A percentile compares a stretch with the other conserved stretches of the same genome.
Evolutionary conservation across 2,888 invertebrate genomes (phyloP).

Genomic region (Philopedon plagiatum): DNA sequence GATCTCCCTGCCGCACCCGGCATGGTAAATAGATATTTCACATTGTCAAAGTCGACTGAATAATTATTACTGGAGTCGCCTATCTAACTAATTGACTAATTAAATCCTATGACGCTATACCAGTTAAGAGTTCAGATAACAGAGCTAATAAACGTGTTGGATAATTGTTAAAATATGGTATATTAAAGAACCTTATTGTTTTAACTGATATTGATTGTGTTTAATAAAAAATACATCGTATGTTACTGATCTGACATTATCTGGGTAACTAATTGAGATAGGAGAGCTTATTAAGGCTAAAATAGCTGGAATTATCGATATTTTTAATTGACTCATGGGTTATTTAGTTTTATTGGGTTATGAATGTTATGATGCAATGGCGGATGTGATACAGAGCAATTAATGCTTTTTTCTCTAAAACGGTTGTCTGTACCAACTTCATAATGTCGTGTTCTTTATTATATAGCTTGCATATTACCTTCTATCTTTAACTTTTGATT

Average conservation of each 20-base stretch:
- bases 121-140: conserved; percentile 7
- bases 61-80: no score
- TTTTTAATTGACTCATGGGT: conserved; percentile 28
- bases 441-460: no score
- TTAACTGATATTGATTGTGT: conserved; percentile 3
- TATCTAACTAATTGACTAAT: conserved; percentile 10
- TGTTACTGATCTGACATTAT: conserved; percentile 31
- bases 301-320: conserved; percentile 8
- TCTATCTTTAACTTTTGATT: no score
- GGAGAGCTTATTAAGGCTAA: not conserved
- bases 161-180: conserved; percentile 34
- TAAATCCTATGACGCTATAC: not conserved
- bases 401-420: no score
- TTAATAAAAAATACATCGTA: conserved; percentile 31
- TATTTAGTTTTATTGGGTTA: conserved; percentile 22
- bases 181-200: conserved; percentile 14
- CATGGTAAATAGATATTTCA: no score
- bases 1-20: no score
- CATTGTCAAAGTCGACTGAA: no score
- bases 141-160: conserved; percentile 13
- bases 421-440: no score
- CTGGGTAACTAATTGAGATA: conserved; percentile 26
- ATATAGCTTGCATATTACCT: no score
- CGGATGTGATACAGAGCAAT: no score
- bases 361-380: not conserved